Conservation (phyloP, 2,113 vertebrate genomes). For the Petroica traversi region DNA sequence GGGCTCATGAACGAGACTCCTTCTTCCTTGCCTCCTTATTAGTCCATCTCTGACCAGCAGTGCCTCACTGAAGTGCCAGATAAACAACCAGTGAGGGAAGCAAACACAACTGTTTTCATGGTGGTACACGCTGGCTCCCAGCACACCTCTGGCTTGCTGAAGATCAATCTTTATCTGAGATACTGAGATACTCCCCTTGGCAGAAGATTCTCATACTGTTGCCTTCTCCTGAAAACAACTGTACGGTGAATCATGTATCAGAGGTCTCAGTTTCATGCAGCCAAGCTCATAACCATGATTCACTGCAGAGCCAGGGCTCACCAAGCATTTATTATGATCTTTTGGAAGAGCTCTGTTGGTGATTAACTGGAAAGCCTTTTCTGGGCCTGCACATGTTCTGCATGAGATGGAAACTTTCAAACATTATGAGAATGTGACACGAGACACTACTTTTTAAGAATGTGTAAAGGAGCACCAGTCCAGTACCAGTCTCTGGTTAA, state of each 20-base stretch:
- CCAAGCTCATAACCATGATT: neutral
- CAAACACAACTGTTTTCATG: slow-evolving; percentile 11
- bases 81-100: slow-evolving; percentile 38
- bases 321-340: neutral
- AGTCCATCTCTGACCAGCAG: slow-evolving; percentile 57
- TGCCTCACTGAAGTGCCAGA: slow-evolving; percentile 24
- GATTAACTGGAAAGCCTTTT: neutral
- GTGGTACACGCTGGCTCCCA: neutral
- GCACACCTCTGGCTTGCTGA: neutral
- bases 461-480: neutral
- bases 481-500: neutral
- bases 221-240: neutral
- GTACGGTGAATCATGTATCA: neutral
- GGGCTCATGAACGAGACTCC: neutral
- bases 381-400: neutral
- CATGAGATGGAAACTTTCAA: neutral
- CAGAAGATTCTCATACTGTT: neutral
- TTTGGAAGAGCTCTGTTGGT: neutral
- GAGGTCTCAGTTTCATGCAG: neutral
- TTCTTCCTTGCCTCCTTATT: slow-evolving; percentile 56
- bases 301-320: neutral
- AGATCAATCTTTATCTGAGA: neutral
- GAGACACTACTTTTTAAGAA: neutral
- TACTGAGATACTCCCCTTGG: neutral
- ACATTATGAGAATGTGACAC: neutral